Evolutionary conservation across 2,797 vertebrate species (phyloP).

Genomic region (Sebastes itinus): DNA sequence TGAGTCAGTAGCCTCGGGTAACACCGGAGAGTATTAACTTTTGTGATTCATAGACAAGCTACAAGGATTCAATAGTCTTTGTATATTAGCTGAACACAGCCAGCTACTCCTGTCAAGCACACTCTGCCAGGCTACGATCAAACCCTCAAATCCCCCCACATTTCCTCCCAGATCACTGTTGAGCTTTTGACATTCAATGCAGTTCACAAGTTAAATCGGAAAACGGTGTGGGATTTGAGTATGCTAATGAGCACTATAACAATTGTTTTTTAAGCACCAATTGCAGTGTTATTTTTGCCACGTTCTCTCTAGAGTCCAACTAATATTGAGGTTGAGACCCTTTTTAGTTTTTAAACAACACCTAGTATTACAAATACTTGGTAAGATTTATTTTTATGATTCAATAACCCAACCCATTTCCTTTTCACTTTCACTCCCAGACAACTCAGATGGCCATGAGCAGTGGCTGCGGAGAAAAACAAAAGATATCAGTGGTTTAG

Average conservation of each 20-base stretch:
- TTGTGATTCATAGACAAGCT: constrained; percentile 20
- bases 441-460: not conserved
- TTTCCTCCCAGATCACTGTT: not conserved
- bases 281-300: not conserved
- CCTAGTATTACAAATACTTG: too few species aligned
- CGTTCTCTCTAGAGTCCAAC: not conserved
- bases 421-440: not conserved
- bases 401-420: not conserved
- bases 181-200: not conserved
- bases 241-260: not conserved
- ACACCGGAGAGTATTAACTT: constrained; percentile 1
- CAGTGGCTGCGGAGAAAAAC: not conserved
- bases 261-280: not conserved
- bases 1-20: not conserved
- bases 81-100: not conserved
- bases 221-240: not conserved
- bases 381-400: not conserved
- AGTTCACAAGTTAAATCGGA: not conserved
- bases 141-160: not conserved
- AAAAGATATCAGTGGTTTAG: not conserved
- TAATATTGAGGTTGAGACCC: too few species aligned
- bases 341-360: too few species aligned
- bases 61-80: constrained; percentile 1
- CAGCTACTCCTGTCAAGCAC: constrained; percentile 7
- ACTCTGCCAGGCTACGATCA: not conserved